Evolutionary conservation across 2,113 vertebrate species (phyloP), one percentile per base, ranked within the genome.

Genomic region (Cepphus grylle): DNA sequence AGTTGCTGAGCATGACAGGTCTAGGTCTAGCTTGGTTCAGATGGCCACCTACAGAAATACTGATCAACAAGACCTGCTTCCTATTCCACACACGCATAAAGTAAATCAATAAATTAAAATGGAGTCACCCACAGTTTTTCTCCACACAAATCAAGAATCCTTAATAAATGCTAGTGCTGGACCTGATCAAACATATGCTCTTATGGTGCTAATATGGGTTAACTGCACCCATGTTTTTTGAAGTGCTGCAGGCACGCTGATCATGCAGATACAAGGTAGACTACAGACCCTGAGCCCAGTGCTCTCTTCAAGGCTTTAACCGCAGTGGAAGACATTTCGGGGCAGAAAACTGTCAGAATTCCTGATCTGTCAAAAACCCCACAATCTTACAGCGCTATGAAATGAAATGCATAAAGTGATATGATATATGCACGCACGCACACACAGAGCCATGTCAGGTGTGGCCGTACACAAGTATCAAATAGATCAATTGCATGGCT

Each of bases 71-170:
- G 84, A 88, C 45, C 73, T 4, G 47, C 76, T 78, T 93, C 74
- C 63, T 74, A 70, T 53, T 82, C 73, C 56, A 84, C 38, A 23
- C 9, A 3, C 40, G 10, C 36, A 72, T 17, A 53, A 93, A 80
- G 43, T 92, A 40, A 90, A 80, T 32, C 87, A 45, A 56, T 77
- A 84, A 61, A 93, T 91, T 94, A 97, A 96, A 93, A 96, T 95
- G 83, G 90, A 86, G 87, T 65, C 94, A 76, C 49, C 7, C n/a
- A 59, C n/a, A 11, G 65, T 27, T 86, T 40, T 81, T 32, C 43
- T n/a, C 76, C 11, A 0, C 6, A 43, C 8, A 50, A 59, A 92
- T 29, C 61, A 73, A 70, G 47, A 81, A 67, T 26, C 53, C 63
- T 70, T 61, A 66, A 53, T 3, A 86, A 88, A 86, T 9, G 13